These are phyloP conservation scores for Nicator chloris DNA, from an alignment of 2,113 vertebrate genomes.

Conservation along the genomic window DNA sequence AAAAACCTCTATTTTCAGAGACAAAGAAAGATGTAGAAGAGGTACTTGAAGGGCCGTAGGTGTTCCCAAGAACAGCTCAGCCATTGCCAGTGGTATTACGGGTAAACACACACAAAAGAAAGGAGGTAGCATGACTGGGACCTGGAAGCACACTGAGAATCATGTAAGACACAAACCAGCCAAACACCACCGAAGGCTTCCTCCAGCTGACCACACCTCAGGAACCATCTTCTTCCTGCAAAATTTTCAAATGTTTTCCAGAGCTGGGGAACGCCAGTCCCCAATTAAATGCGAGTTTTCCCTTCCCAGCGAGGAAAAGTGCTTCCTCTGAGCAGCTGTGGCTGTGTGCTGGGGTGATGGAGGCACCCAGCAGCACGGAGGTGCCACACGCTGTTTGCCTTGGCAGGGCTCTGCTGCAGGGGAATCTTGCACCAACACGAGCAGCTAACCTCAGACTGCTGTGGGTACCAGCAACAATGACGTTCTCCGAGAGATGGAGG, in stretches of 20 bases:
- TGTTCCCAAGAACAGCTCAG: background rate
- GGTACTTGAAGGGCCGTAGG: background rate
- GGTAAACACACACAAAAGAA: background rate
- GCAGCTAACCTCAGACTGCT: background rate
- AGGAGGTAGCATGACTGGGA: background rate
- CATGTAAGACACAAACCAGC: background rate
- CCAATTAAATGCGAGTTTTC: background rate
- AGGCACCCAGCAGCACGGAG: background rate
- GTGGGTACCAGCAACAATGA: background rate
- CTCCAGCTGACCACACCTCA: background rate
- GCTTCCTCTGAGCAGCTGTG: background rate
- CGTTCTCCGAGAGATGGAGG: background rate
- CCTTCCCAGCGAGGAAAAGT: background rate
- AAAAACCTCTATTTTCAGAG: background rate
- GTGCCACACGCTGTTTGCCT: background rate
- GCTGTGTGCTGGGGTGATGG: background rate
- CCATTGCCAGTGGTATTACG: fast-evolving
- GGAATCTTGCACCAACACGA: background rate
- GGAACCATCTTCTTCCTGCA: background rate
- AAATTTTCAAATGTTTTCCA: background rate
- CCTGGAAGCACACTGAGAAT: background rate
- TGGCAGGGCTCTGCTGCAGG: background rate
- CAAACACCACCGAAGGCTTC: background rate
- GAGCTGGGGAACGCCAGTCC: background rate
- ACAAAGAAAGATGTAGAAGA: background rate